Evolutionary conservation across 2,888 invertebrate species (phyloP), one percentile per base, ranked within the genome.

Genomic region (Iphiclides podalirius): DNA sequence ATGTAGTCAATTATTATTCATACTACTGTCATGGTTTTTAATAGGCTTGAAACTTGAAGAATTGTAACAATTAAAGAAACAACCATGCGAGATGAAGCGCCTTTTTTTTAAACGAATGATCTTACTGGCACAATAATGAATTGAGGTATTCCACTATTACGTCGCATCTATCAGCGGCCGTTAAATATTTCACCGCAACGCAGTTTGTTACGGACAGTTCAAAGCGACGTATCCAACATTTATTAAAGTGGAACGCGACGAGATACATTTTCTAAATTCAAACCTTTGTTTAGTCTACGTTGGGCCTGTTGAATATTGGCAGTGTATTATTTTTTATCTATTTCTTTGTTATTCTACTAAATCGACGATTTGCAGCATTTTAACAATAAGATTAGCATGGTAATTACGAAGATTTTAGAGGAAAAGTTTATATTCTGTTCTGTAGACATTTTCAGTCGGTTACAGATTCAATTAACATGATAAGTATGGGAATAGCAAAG

Each of bases 241-340:
- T 44, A 38, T 36, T 49, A 43, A 49, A 39, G 26, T 35, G 26
- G 40, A 11, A 35, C 40, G 43, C 34, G 26, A 9, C 14, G 37
- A 28, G 26, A 49, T 43, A 49, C 38, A 44, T 49, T 44, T 35
- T 39, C 49, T 44, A 35, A 43, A 37, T 48, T 23, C 23, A 47
- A 17, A 49, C 28, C 33, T 43, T 34, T 43, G 49, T 49, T 49
- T 44, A 49, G 43, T 44, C 49, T 49, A 34, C 34, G 34, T 12
- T 15, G 15, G 26, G 33, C 37, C 34, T 49, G 12, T 8, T 26
- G 14, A 15, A 40, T 40, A 39, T 23, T 33, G 16, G 43, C 14
- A 26, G 42, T 38, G 20, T 42, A 43, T 38, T 31, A 15, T 42
- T 41, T 31, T 11, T 12, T 28, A 9, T 20, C 3, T 26, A 8